Base-by-base conservation (phyloP, 2,797 vertebrate species). In the Spondyliosoma cantharus region DNA sequence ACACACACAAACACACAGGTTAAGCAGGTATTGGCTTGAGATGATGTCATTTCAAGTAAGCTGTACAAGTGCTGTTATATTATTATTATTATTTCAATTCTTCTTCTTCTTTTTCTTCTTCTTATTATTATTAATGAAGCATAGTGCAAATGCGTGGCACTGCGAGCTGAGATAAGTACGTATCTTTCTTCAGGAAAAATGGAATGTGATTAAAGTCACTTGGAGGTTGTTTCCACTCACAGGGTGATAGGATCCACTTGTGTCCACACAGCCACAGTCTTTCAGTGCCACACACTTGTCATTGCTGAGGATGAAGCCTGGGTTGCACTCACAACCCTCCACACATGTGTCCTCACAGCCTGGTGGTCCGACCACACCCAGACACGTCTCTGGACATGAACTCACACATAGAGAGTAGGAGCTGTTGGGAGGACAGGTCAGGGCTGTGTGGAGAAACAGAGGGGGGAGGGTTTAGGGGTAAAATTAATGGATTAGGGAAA, bases 301-400 rank as follows among this genome's bases (percentile, higher is more conserved):
- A 9, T 95, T 80, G 1, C 96, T 96, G 88, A 96, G 95, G 70
- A 96, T 56, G 71, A 96, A 97, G 76, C 95, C 96, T 0, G 91
- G 87, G 61, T 95, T 53, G 80, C 96, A 96, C 69, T 92, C 52
- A 4, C 96, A 96, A 5, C 95, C 96, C 78, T 96, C 96, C 64
- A 96, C 90, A 6, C 96, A 96, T 16, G 89, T 61, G 1, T 91
- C 66, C 22, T 82, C 58, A 62, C 96, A 96, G 75, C 94, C 94
- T 0, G 90, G 66, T 0, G 88, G 82, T 17, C 88, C 86, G 0
- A 65, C 74, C 53, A 86, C 70, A 0, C 88, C 88, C 11, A 93
- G 60, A 82, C 96, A 96, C 0, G 95, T 96, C 66, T 95, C 92
- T 0, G 96, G 95, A 82, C 96, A 96, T 0, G 88, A 80, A 20